A percentile compares a stretch with the other conserved stretches of the same genome.
phyloP scores from a whole-genome alignment of 2,888 invertebrate genomes.

The Brachycybe producta region DNA sequence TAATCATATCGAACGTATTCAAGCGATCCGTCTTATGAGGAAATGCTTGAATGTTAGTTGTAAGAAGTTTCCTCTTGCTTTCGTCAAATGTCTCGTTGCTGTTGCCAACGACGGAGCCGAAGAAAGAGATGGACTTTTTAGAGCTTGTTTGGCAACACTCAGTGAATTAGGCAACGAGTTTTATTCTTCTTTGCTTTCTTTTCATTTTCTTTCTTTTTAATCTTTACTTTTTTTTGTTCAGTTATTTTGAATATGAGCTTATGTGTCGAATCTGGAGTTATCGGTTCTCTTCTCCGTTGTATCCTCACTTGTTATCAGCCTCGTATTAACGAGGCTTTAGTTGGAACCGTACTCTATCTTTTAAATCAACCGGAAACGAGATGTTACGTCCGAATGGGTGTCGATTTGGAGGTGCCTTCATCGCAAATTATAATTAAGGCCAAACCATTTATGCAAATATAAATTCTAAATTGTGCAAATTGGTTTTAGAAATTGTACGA shows the following conservation, averaged over 20 bases:
- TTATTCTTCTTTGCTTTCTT: neutral
- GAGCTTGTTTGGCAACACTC: conserved; percentile 72
- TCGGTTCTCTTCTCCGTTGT: conserved; percentile 64
- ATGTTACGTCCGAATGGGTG: conserved; percentile 55
- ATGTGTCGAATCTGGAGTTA: conserved; percentile 51
- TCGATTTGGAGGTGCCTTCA: conserved; percentile 35
- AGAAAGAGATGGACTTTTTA: conserved; percentile 67
- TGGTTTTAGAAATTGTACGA: too few species aligned
- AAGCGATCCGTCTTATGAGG: conserved; percentile 73
- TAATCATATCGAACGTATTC: conserved; percentile 67
- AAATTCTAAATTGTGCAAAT: too few species aligned
- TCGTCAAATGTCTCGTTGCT: conserved; percentile 68
- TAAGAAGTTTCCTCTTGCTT: conserved; percentile 53
- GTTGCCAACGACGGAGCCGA: conserved; percentile 64
- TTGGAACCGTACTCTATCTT: conserved; percentile 71
- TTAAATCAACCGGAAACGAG: conserved; percentile 73
- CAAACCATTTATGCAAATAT: neutral
- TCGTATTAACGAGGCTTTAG: conserved; percentile 76
- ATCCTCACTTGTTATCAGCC: conserved; percentile 75
- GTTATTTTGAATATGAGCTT: conserved; percentile 69
- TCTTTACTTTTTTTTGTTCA: conserved; percentile 28
- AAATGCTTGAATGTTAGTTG: conserved; percentile 52
- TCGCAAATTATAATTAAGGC: neutral
- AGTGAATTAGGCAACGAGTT: conserved; percentile 63
- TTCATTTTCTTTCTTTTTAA: conserved; percentile 11